Base-by-base conservation (phyloP, 2,888 invertebrate species). In the Diadegma fenestrale region DNA sequence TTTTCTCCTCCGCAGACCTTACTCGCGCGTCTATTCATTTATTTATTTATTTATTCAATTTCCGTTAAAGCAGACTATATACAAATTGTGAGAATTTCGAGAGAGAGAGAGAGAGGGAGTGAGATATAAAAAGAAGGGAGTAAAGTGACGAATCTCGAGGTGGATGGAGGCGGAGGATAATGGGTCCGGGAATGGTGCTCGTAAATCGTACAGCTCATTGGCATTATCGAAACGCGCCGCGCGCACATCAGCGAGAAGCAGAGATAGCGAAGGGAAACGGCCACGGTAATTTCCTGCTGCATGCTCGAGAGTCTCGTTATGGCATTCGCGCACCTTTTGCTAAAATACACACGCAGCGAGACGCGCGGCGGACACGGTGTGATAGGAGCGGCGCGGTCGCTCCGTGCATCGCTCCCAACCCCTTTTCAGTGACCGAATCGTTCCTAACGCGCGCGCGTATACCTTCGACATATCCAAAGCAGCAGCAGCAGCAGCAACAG, bases 241-340 rank as follows among this genome's bases (percentile, higher is more conserved):
- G 19, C 30, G 30, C 30, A 30, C 30, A 30, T 30, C 30, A 33
- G 33, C 33, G 33, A 37, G 8, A 8, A 37, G 4, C 8, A 54
- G 68, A 78, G 68, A 68, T 78, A 69, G 75, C 48, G 71, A 33
- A 45, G 48, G 76, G 51, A 73, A 81, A 78, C 73, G 73, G 73
- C 30, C 81, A 41, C 33, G 73, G 84, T 78, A 85, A 85, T 81
- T 81, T 78, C 72, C 84, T 78, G 77, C 61, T 68, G 48, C 43
- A 33, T 33, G 33, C n/a, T n/a, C n/a, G 33, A 2, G 61, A 69
- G 41, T 79, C 51, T 51, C 66, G 72, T 85, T 76, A 76, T 64
- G 33, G 43, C 51, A 58, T 82, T 78, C 54, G 75, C 73, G 51
- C 82, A 79, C 75, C 75, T 82, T 81, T 66, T 26, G 45, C 45